These are phyloP conservation scores for Lapara coniferarum DNA, from an alignment of 2,888 invertebrate species.

Conservation along the genomic window DNA sequence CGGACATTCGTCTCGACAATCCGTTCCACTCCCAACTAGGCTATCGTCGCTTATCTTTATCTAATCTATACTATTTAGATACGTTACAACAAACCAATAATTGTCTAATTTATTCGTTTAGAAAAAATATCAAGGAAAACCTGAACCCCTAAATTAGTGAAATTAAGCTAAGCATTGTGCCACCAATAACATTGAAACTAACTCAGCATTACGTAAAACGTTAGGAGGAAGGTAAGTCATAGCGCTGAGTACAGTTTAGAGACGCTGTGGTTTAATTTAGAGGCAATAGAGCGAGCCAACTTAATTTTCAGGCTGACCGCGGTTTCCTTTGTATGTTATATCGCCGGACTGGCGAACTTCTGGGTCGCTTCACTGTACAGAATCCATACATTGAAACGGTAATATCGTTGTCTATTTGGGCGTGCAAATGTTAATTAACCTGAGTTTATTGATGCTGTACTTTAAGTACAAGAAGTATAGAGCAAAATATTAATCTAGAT, in stretches of 20 bases:
- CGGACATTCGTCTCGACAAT: too few species aligned
- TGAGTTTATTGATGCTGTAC: background rate
- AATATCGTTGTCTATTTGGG: slow-evolving; percentile 31
- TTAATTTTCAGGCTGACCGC: slow-evolving; percentile 81
- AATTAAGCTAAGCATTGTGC: background rate
- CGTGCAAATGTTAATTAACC: background rate
- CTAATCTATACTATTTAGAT: too few species aligned
- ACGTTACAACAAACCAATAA: too few species aligned
- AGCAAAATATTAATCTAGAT: too few species aligned
- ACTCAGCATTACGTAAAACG: background rate
- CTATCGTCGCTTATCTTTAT: too few species aligned
- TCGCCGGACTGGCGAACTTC: slow-evolving; percentile 72
- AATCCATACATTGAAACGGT: slow-evolving; percentile 33
- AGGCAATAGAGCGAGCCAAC: slow-evolving; percentile 78
- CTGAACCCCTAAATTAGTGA: background rate
- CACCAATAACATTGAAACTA: slow-evolving; percentile 6
- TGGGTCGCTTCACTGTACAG: slow-evolving; percentile 52
- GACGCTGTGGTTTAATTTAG: slow-evolving; percentile 69
- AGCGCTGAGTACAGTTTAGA: slow-evolving; percentile 31
- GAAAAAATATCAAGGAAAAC: too few species aligned
- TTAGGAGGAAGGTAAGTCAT: slow-evolving; percentile 18
- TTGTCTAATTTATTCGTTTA: too few species aligned
- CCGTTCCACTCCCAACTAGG: too few species aligned
- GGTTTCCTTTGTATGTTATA: slow-evolving; percentile 77
- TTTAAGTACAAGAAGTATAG: too few species aligned